Evolutionary conservation across 37 sponge, comb jelly and placozoan species (phyloP).

Genomic region (Beroe ovata): DNA sequence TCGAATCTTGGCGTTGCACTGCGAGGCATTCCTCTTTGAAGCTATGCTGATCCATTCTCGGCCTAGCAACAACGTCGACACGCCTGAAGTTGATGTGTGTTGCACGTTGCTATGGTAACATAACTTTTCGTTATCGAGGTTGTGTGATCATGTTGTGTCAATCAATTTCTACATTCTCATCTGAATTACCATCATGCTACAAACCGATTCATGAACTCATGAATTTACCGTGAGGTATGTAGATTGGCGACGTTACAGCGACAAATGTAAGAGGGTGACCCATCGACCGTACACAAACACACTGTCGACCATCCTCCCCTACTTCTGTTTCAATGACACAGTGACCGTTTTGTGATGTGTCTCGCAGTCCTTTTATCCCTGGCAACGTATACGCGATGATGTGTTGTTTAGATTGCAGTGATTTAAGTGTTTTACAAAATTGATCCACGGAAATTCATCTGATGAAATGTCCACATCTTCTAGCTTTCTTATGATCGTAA

Average conservation of each 20-base stretch:
- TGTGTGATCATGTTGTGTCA: too few species aligned
- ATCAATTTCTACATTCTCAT: too few species aligned
- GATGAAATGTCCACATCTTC: too few species aligned
- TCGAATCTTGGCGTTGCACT: slow-evolving; percentile 29
- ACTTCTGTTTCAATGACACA: slow-evolving; percentile 19
- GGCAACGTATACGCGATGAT: too few species aligned
- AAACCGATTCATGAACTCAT: too few species aligned
- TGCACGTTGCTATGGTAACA: background rate
- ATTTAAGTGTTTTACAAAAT: too few species aligned
- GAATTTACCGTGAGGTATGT: slow-evolving; percentile 32
- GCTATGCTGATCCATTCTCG: slow-evolving; percentile 64
- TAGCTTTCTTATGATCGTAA: too few species aligned
- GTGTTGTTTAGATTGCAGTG: too few species aligned
- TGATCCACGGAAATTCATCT: too few species aligned
- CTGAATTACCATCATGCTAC: too few species aligned
- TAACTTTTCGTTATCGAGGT: too few species aligned
- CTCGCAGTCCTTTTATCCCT: slow-evolving; percentile 62
- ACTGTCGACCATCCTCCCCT: background rate
- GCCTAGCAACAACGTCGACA: slow-evolving; percentile 7
- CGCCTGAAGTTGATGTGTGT: too few species aligned
- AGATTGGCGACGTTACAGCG: slow-evolving; percentile 25
- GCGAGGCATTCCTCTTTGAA: slow-evolving; percentile 46
- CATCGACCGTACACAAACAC: slow-evolving; percentile 14
- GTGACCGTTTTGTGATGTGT: slow-evolving; percentile 40
- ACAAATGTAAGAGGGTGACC: slow-evolving; percentile 51